Conservation (phyloP, 2,113 vertebrate species). For the Holacanthus passer region DNA sequence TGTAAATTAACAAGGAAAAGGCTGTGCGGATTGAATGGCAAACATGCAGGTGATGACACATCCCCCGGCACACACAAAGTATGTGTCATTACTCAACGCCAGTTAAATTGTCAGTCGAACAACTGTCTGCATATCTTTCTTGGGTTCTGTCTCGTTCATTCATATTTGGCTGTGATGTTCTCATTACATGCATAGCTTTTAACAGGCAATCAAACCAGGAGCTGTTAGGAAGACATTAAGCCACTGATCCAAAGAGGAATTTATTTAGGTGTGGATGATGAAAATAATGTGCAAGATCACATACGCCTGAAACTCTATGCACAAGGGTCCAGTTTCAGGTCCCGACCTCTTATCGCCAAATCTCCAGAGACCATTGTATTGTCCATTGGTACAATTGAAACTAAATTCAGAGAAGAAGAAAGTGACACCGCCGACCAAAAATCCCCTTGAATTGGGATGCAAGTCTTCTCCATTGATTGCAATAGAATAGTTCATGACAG, state of each 20-base stretch:
- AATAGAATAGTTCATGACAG: neutral
- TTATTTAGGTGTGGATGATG: conserved; percentile 44
- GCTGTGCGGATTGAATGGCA: conserved; percentile 81
- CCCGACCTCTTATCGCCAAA: conserved; percentile 67
- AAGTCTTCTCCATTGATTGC: neutral
- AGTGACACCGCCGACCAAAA: conserved; percentile 43
- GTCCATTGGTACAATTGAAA: conserved; percentile 63
- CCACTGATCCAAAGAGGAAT: neutral
- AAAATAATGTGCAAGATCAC: conserved; percentile 54
- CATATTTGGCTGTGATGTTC: neutral
- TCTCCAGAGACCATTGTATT: conserved; percentile 68
- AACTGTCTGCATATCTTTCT: conserved; percentile 39
- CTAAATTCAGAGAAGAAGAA: conserved; percentile 65
- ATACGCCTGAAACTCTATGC: conserved; percentile 63
- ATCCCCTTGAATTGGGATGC: conserved; percentile 43
- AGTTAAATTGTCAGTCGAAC: conserved; percentile 62
- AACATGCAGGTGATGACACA: conserved; percentile 86
- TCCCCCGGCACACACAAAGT: conserved; percentile 75
- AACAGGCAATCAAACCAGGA: neutral
- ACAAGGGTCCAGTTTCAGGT: conserved; percentile 68
- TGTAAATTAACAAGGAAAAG: conserved; percentile 84
- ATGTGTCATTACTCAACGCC: conserved; percentile 78
- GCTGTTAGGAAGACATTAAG: conserved; percentile 20
- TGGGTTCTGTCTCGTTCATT: neutral
- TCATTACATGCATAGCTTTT: neutral